These are phyloP conservation scores for Prorops nasuta DNA, from an alignment of 1,140 invertebrate species.

Conservation along the genomic window DNA sequence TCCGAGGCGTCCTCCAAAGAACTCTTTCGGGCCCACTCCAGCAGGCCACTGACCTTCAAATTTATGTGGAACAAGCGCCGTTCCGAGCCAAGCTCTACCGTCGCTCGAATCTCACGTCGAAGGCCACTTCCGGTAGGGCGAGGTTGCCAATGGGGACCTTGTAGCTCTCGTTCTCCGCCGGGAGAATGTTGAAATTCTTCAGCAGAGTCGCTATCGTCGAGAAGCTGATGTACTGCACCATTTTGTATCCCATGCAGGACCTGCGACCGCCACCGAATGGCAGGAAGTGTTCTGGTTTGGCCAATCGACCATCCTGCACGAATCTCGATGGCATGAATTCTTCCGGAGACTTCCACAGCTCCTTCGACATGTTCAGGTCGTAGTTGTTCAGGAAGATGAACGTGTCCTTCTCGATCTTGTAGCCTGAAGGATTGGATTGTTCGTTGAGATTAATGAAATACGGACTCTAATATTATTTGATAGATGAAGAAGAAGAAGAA, in stretches of 20 bases:
- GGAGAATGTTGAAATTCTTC: constrained; percentile 70
- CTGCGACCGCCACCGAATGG: constrained; percentile 85
- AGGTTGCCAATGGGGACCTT: constrained; percentile 63
- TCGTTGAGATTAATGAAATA: not conserved
- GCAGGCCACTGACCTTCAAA: no score
- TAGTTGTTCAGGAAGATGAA: constrained; percentile 88
- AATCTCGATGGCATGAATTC: constrained; percentile 67
- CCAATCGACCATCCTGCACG: constrained; percentile 62
- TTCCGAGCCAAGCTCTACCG: constrained; percentile 33
- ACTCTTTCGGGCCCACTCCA: no score
- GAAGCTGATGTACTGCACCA: constrained; percentile 76
- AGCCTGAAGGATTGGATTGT: constrained; percentile 55
- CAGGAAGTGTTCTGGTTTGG: constrained; percentile 69
- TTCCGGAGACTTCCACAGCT: constrained; percentile 64
- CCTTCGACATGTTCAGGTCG: constrained; percentile 73
- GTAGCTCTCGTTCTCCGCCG: constrained; percentile 57
- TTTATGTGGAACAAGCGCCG: not conserved
- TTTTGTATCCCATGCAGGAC: constrained; percentile 84
- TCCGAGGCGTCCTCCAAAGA: no score
- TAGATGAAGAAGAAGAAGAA: no score
- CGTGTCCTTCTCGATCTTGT: constrained; percentile 73
- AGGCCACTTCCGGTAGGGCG: constrained; percentile 68
- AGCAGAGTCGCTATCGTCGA: constrained; percentile 71
- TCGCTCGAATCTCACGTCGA: constrained; percentile 60
- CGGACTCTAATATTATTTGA: not conserved